Evolutionary conservation across 1,140 invertebrate species (phyloP).

Genomic region (Trachymyrmex cornetzi): DNA sequence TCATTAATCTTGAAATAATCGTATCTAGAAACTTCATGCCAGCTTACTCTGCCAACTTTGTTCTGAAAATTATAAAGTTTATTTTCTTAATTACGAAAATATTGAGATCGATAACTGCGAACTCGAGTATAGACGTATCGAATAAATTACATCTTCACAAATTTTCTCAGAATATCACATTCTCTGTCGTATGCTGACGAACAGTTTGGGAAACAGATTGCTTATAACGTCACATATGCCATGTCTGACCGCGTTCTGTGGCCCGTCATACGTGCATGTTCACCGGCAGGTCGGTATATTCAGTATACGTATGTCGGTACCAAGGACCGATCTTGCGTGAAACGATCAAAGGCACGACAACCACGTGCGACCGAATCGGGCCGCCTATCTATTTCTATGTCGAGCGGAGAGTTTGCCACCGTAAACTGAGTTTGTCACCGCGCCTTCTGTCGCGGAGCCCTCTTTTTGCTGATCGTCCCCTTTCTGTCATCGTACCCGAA

Average conservation of each 20-base stretch:
- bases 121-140: not conserved
- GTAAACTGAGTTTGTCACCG: constrained; percentile 40
- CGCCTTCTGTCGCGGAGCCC: constrained; percentile 9
- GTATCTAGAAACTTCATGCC: not conserved
- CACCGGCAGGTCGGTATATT: not conserved
- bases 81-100: not conserved
- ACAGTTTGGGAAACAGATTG: constrained; percentile 16
- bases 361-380: constrained; percentile 47
- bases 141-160: not conserved
- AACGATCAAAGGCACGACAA: constrained; percentile 69
- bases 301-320: not conserved
- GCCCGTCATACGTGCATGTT: constrained; percentile 27
- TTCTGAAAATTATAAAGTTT: not conserved
- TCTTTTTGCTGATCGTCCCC: constrained; percentile 26
- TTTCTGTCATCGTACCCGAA: not conserved
- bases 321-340: constrained; percentile 68
- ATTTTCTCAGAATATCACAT: not conserved
- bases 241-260: constrained; percentile 40
- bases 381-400: constrained; percentile 63
- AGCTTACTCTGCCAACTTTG: not conserved
- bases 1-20: not conserved
- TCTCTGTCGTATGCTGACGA: not conserved
- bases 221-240: constrained; percentile 25
- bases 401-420: constrained; percentile 2
- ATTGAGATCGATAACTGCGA: not conserved